phyloP scores from a whole-genome alignment of 2,888 invertebrate species.

The Trypoxylon attenuatum region DNA sequence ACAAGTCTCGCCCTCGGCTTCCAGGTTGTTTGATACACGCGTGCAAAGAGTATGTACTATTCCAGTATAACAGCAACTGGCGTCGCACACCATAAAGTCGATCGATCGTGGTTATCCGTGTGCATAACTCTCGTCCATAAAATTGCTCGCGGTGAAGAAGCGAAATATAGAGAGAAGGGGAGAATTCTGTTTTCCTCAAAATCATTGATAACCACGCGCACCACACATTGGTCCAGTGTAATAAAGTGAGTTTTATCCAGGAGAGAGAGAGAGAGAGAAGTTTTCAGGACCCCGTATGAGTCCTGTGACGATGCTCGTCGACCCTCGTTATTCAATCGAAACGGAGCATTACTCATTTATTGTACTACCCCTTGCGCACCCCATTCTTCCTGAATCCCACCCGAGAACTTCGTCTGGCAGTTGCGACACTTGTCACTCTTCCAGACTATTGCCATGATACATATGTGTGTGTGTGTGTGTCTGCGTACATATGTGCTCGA shows the following conservation, averaged over 20 bases:
- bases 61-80: constrained; percentile 12
- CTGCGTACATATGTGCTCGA: too few relatives aligned
- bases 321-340: constrained; percentile 52
- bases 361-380: constrained; percentile 24
- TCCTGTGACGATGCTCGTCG: constrained; percentile 42
- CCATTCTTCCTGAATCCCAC: constrained; percentile 10
- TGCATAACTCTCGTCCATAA: constrained; percentile 2
- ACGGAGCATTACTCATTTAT: constrained; percentile 49
- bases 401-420: constrained; percentile 19
- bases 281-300: constrained; percentile 13
- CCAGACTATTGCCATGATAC: too few relatives aligned
- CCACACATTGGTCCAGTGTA: neutral
- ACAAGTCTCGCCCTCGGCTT: constrained; percentile 26
- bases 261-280: constrained; percentile 2
- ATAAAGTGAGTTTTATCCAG: neutral
- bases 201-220: constrained; percentile 18
- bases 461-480: too few relatives aligned
- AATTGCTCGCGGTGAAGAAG: constrained; percentile 1
- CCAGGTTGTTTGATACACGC: constrained; percentile 18
- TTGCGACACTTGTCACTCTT: constrained; percentile 28
- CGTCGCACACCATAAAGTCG: neutral
- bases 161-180: neutral
- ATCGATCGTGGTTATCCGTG: constrained; percentile 19
- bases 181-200: constrained; percentile 16
- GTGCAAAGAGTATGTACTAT: constrained; percentile 9